Evolutionary conservation across 2,888 invertebrate genomes (phyloP).

Genomic region (Aelia acuminata): DNA sequence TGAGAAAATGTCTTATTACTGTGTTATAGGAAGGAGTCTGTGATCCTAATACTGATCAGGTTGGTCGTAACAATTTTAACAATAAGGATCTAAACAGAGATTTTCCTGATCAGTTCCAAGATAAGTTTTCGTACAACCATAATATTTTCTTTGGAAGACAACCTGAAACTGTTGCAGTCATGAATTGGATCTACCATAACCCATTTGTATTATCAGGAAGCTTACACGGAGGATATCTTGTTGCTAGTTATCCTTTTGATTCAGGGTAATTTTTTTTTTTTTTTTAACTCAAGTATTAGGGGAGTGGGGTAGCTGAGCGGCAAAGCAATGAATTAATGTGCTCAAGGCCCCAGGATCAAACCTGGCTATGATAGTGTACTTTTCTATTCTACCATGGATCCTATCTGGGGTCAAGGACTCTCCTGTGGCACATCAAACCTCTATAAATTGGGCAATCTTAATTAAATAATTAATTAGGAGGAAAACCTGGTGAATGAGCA

Average conservation of each 20-base stretch:
- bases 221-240: constrained; percentile 92
- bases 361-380: too few relatives aligned
- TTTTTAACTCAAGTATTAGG: neutral
- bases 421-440: too few relatives aligned
- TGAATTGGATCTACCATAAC: constrained; percentile 88
- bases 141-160: constrained; percentile 77
- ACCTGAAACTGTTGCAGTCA: constrained; percentile 90
- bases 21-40: constrained; percentile 62
- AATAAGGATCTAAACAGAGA: constrained; percentile 89
- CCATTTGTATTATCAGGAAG: constrained; percentile 96
- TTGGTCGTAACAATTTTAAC: constrained; percentile 87
- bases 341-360: too few relatives aligned
- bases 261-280: constrained; percentile 73
- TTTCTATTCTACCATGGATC: too few relatives aligned
- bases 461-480: too few relatives aligned
- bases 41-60: constrained; percentile 61
- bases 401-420: too few relatives aligned
- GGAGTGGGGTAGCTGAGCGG: too few relatives aligned
- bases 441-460: too few relatives aligned
- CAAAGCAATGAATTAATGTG: too few relatives aligned
- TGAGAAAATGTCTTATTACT: constrained; percentile 48
- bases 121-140: constrained; percentile 67
- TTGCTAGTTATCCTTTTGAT: constrained; percentile 98
- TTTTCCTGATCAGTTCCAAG: constrained; percentile 89
- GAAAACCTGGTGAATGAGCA: too few relatives aligned